Conservation (phyloP, 1,140 invertebrate genomes). For the Bactericera cockerelli region DNA sequence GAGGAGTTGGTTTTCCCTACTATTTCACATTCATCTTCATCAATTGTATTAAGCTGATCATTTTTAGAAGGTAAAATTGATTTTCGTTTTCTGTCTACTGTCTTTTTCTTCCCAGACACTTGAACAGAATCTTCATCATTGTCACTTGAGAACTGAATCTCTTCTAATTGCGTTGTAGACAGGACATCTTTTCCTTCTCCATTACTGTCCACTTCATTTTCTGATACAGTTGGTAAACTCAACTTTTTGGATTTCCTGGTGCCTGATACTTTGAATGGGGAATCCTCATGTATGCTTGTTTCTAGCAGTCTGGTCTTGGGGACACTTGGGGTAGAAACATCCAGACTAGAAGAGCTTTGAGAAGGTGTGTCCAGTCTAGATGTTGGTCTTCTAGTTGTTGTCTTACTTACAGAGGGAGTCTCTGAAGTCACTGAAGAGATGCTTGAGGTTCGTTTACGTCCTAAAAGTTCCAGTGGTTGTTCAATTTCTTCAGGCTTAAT, state of each 20-base stretch:
- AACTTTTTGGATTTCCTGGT: neutral
- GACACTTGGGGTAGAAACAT: neutral
- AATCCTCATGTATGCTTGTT: neutral
- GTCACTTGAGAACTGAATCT: constrained; percentile 2
- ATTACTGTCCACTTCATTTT: neutral
- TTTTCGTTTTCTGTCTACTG: neutral
- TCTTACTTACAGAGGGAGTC: neutral
- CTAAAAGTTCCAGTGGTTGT: neutral
- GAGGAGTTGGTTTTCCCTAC: neutral
- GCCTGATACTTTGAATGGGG: neutral
- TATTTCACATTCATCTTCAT: neutral
- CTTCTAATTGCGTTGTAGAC: neutral
- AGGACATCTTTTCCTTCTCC: neutral
- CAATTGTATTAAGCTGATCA: constrained; percentile 4
- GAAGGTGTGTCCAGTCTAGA: neutral
- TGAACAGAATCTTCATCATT: neutral
- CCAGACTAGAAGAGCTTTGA: no score
- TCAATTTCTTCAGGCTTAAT: neutral
- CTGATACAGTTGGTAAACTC: neutral
- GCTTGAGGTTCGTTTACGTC: neutral
- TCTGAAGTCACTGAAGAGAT: neutral
- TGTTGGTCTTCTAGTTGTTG: neutral
- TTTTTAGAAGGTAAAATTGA: neutral
- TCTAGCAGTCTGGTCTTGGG: neutral
- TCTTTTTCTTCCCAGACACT: neutral